These are phyloP conservation scores for Andrena bucephala DNA, from an alignment of 2,888 invertebrate species.

Conservation along the genomic window DNA sequence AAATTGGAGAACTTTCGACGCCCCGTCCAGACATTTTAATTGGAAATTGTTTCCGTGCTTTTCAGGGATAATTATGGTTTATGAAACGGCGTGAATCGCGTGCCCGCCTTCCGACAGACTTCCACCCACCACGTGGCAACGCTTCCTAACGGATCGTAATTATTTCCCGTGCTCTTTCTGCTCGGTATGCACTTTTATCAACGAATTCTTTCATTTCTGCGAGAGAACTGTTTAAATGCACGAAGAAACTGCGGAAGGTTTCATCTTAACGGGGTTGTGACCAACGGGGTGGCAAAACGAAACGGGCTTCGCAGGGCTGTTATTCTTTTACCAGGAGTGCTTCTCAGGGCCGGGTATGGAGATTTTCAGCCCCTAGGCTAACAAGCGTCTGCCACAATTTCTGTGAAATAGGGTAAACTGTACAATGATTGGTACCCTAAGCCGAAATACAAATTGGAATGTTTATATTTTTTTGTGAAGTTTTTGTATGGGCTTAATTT, in stretches of 20 bases:
- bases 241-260: not conserved
- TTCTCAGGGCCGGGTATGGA: too few species aligned
- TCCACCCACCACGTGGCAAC: conserved; percentile 3
- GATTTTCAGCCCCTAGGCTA: too few species aligned
- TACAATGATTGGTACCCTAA: too few species aligned
- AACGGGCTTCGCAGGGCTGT: not conserved
- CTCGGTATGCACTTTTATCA: not conserved
- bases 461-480: too few species aligned
- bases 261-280: not conserved
- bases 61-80: conserved; percentile 45
- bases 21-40: conserved; percentile 51
- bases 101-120: conserved; percentile 21
- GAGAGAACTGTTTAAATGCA: not conserved
- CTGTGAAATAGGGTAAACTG: too few species aligned
- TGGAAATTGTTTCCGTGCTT: conserved; percentile 55
- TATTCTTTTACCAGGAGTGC: not conserved
- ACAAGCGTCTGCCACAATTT: too few species aligned
- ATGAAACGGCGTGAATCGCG: conserved; percentile 45
- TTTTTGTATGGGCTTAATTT: too few species aligned
- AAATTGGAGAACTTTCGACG: conserved; percentile 56
- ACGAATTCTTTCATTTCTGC: not conserved
- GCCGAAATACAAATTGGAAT: too few species aligned
- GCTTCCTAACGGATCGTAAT: conserved; percentile 19
- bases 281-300: conserved; percentile 6
- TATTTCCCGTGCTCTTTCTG: conserved; percentile 25